Conservation (phyloP, 2,113 vertebrate species). For the Triplophysa rosa region DNA sequence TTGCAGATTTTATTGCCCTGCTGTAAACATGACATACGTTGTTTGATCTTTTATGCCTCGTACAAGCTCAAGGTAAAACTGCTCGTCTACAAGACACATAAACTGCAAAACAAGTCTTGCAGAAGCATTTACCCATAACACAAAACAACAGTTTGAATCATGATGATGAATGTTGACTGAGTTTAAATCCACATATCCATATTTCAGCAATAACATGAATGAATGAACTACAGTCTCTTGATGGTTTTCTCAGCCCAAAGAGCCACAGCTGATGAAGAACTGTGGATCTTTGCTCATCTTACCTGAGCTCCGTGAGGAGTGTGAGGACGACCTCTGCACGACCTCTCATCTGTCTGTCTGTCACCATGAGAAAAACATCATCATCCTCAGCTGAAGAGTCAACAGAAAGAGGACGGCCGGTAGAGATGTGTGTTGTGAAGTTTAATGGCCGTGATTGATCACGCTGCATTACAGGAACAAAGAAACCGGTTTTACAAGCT, state of each 20-base stretch:
- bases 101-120: too few relatives aligned
- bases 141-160: too few relatives aligned
- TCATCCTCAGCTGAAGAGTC: constrained; percentile 58
- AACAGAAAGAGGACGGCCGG: constrained; percentile 50
- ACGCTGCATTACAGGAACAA: constrained; percentile 60
- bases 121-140: too few relatives aligned
- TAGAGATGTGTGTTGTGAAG: not conserved
- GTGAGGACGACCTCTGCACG: constrained; percentile 49
- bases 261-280: too few relatives aligned
- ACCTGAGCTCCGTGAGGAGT: not conserved
- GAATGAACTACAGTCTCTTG: too few relatives aligned
- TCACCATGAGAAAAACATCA: constrained; percentile 54
- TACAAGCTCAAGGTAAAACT: not conserved
- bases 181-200: too few relatives aligned
- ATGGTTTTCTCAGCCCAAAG: too few relatives aligned
- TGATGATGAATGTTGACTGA: too few relatives aligned
- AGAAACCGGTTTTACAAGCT: constrained; percentile 72
- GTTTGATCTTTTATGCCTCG: not conserved
- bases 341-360: constrained; percentile 55
- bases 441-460: constrained; percentile 47
- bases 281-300: not conserved
- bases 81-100: not conserved
- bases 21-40: not conserved
- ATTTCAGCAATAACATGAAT: too few relatives aligned
- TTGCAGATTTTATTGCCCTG: constrained; percentile 13